Evolutionary conservation across 2,113 vertebrate genomes (phyloP), one percentile per base, ranked within the genome.

Genomic region (Cyphomyrus discorhynchus): DNA sequence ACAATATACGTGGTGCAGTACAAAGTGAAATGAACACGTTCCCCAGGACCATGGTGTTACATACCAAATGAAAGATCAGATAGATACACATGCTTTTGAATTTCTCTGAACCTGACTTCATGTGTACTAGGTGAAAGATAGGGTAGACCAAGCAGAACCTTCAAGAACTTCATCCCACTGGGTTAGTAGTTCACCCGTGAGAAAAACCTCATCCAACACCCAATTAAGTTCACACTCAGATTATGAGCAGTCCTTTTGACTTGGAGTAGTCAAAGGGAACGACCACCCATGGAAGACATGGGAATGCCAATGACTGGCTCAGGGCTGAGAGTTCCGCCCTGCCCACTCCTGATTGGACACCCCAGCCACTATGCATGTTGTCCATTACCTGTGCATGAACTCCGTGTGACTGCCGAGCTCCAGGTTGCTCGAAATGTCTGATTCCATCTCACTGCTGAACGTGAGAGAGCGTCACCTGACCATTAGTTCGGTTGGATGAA

Each of bases 361-460:
- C n/a, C 24, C n/a, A 86, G 85, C 86, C 47, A 53, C 31, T 13
- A 17, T 2, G 19, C 21, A 85, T 46, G 45, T 49, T 49, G 42
- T 27, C n/a, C 19, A 49, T 87, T 87, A 87, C 86, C 86, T 87
- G 86, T 39, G 86, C 13, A n/a, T 52, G 27, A 39, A 35, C 50
- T 87, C 86, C 86, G 13, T 21, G 31, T 85, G 82, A 85, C 24
- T 47, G 21, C 19, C 13, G 49, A 87, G 86, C 13, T 87, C 86
- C 86, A 19, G 86, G 86, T 52, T 50, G 50, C 31, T 53, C 50
- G 31, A 52, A 52, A 58, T 87, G 52, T 87, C 50, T 58, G 86
- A 87, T 52, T 86, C 85, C 86, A 21, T 56, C 86, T 87, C 86
- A 56, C 86, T 87, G 86, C 86, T 87, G 52, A 87, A 87, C 31